Evolutionary conservation across 1,140 invertebrate genomes (phyloP).

Genomic region (Steinernema feltiae): DNA sequence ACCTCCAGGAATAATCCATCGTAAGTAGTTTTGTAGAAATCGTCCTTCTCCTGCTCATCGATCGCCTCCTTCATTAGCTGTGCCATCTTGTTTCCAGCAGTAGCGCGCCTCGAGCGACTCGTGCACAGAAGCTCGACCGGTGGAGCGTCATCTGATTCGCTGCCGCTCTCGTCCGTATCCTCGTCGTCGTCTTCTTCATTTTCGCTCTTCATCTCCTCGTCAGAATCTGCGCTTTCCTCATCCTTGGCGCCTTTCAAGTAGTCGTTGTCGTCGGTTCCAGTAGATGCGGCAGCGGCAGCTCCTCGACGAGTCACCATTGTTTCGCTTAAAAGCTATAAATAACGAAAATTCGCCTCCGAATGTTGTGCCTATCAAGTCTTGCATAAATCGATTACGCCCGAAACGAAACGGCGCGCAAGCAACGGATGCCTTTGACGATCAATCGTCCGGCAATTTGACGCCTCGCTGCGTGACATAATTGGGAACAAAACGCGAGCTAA

Average conservation of each 20-base stretch:
- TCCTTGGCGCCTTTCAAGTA: neutral
- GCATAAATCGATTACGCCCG: neutral
- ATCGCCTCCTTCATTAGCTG: constrained; percentile 4
- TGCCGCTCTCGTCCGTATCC: constrained; percentile 13
- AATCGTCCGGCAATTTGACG: constrained; percentile 1
- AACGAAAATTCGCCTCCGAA: neutral
- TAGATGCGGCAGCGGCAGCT: neutral
- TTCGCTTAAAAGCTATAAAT: neutral
- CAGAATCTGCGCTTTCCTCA: neutral
- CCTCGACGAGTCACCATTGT: neutral
- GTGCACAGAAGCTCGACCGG: neutral
- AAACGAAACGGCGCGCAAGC: constrained; percentile 10
- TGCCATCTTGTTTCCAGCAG: constrained; percentile 5
- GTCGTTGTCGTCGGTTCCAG: neutral
- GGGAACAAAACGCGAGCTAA: neutral
- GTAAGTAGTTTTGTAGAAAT: constrained; percentile 1
- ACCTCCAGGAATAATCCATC: neutral
- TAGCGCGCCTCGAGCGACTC: neutral
- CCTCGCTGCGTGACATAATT: neutral
- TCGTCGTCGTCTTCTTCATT: constrained; percentile 17
- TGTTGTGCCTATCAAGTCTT: neutral
- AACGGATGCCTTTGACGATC: neutral
- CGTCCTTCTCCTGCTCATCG: constrained; percentile 10
- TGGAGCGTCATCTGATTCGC: constrained; percentile 7
- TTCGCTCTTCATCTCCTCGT: constrained; percentile 19